Percentiles rank a stretch among this genome's conserved stretches.
Conservation (phyloP, 2,113 vertebrate species). For the Edolisoma coerulescens region DNA sequence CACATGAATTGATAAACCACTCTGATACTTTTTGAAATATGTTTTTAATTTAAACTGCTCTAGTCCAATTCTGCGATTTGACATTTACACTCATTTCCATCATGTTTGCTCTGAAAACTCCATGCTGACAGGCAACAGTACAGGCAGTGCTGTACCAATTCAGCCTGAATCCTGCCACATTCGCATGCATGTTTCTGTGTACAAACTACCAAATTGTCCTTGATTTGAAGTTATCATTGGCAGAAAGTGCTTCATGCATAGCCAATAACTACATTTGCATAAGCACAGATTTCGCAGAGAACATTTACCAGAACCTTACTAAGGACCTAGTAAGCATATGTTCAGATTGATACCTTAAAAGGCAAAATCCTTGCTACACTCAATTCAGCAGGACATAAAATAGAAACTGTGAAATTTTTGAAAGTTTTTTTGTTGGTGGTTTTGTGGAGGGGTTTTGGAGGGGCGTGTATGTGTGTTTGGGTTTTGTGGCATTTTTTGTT, state of each 20-base stretch:
- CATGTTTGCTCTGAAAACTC: neutral
- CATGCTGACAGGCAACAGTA: neutral
- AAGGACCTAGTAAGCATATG: neutral
- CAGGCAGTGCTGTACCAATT: neutral
- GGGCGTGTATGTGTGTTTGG: too few species aligned
- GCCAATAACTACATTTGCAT: neutral
- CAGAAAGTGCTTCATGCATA: neutral
- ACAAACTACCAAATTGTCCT: neutral
- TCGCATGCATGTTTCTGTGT: neutral
- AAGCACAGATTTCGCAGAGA: neutral
- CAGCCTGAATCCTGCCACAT: neutral
- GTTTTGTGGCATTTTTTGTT: neutral
- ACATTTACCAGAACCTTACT: neutral
- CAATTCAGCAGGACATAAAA: neutral
- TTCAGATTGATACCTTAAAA: neutral
- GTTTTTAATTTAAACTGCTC: neutral
- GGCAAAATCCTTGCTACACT: neutral
- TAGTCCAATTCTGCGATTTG: neutral
- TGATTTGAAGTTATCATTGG: neutral
- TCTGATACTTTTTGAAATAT: neutral
- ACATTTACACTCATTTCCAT: neutral
- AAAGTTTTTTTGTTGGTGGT: neutral
- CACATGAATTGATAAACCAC: neutral
- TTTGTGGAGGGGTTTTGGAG: accelerated
- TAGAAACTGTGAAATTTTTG: neutral